These are phyloP conservation scores for Cetonia aurata DNA, from an alignment of 2,888 invertebrate genomes.

Conservation along the genomic window DNA sequence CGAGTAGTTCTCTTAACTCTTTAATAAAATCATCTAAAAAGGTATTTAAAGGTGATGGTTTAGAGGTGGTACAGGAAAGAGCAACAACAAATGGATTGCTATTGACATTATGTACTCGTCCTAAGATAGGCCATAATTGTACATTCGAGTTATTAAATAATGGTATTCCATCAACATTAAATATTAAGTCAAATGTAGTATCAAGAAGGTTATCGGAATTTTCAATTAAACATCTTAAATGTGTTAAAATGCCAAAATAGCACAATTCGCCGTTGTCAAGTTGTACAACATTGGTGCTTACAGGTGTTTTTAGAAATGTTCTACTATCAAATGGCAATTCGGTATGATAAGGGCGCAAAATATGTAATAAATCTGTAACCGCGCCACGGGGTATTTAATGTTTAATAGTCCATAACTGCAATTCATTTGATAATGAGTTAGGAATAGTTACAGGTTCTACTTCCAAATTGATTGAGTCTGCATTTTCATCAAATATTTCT, in stretches of 20 bases:
- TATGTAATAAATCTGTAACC: too few relatives aligned
- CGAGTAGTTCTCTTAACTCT: slow-evolving; percentile 16
- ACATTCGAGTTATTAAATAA: too few relatives aligned
- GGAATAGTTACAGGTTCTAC: slow-evolving; percentile 5
- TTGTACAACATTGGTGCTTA: too few relatives aligned
- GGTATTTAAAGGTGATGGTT: slow-evolving; percentile 36
- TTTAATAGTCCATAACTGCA: too few relatives aligned
- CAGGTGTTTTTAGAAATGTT: too few relatives aligned
- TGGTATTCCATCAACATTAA: too few relatives aligned
- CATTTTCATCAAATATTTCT: slow-evolving; percentile 6
- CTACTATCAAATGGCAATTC: slow-evolving; percentile 12
- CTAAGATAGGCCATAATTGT: too few relatives aligned
- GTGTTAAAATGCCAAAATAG: not conserved
- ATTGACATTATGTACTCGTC: not conserved
- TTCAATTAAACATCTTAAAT: not conserved
- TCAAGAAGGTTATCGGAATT: not conserved
- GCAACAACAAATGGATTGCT: not conserved
- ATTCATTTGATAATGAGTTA: not conserved
- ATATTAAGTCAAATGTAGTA: too few relatives aligned
- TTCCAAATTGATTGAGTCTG: not conserved
- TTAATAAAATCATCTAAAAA: too few relatives aligned
- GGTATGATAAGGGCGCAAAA: too few relatives aligned
- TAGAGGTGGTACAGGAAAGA: slow-evolving; percentile 19
- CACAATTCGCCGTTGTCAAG: not conserved
- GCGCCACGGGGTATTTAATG: too few relatives aligned